Conservation (phyloP, 2,113 vertebrate genomes). For the Pachypanchax playfairii region DNA sequence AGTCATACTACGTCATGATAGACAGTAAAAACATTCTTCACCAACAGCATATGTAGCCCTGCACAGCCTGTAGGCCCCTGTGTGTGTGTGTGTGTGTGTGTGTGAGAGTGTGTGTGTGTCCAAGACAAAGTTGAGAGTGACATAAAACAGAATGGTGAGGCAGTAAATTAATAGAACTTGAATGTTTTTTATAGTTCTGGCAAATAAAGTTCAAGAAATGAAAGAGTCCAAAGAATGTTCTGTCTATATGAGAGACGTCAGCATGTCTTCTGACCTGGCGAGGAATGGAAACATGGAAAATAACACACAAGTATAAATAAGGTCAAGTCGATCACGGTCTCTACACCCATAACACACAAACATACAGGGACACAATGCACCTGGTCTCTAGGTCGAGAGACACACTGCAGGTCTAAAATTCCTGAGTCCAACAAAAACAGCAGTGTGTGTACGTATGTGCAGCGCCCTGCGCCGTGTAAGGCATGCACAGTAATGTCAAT, state of each 20-base stretch:
- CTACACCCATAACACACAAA: constrained; percentile 49
- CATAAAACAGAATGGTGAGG: constrained; percentile 45
- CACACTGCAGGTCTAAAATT: constrained; percentile 67
- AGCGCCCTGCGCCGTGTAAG: constrained; percentile 43
- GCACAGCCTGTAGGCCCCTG: background rate
- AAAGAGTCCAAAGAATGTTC: constrained; percentile 41
- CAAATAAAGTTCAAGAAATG: too few relatives aligned
- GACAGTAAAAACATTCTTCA: constrained; percentile 12
- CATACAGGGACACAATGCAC: constrained; percentile 61
- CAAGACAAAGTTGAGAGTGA: constrained; percentile 24
- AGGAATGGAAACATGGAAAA: constrained; percentile 45
- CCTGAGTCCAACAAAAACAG: constrained; percentile 69
- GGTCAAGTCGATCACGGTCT: constrained; percentile 30
- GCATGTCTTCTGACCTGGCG: constrained; percentile 33
- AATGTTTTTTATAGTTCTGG: constrained; percentile 19
- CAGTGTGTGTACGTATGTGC: constrained; percentile 46
- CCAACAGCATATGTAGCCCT: background rate
- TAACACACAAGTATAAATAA: constrained; percentile 36
- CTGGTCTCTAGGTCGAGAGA: constrained; percentile 62
- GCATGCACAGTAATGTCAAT: constrained; percentile 66
- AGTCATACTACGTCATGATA: constrained; percentile 19
- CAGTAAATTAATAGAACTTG: constrained; percentile 53
- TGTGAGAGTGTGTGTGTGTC: too few relatives aligned
- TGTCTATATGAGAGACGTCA: constrained; percentile 25
- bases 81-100: constrained; percentile 5